Conservation (phyloP, 2,888 invertebrate genomes). For the Eupeodes latifasciatus region DNA sequence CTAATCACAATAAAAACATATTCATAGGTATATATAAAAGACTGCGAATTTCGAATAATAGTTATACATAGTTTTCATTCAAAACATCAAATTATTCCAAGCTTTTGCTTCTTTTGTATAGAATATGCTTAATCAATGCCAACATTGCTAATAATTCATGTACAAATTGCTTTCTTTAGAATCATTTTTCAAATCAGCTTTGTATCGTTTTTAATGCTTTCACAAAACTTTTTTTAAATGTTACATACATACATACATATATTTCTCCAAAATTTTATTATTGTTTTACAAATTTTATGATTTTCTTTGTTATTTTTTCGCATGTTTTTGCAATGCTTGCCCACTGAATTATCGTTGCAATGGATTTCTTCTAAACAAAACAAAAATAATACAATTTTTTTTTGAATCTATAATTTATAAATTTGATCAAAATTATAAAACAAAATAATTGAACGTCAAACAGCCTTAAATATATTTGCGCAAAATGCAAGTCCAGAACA, state of each 20-base stretch:
- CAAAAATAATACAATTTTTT: not conserved
- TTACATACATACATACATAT: no score
- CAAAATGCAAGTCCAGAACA: conserved; percentile 47
- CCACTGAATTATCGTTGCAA: conserved; percentile 57
- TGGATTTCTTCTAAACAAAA: conserved; percentile 24
- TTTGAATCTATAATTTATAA: conserved; percentile 46
- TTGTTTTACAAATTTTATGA: conserved; percentile 25
- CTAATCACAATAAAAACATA: no score
- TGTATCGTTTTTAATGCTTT: conserved; percentile 21
- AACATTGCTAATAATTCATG: not conserved
- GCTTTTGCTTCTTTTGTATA: no score
- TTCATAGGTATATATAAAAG: no score
- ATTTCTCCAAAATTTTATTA: not conserved
- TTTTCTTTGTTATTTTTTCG: conserved; percentile 57
- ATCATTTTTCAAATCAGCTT: not conserved
- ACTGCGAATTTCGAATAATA: no score
- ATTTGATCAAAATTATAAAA: conserved; percentile 49
- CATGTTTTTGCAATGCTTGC: conserved; percentile 52
- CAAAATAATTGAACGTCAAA: conserved; percentile 50
- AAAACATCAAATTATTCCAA: no score
- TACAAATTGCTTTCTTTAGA: not conserved
- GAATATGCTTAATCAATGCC: conserved; percentile 16
- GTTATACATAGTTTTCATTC: no score
- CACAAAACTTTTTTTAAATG: not conserved
- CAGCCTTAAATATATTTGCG: conserved; percentile 54